Percentiles rank a stretch among this genome's conserved stretches.
Evolutionary conservation across 2,113 vertebrate species (phyloP).

Genomic region (Motacilla alba): DNA sequence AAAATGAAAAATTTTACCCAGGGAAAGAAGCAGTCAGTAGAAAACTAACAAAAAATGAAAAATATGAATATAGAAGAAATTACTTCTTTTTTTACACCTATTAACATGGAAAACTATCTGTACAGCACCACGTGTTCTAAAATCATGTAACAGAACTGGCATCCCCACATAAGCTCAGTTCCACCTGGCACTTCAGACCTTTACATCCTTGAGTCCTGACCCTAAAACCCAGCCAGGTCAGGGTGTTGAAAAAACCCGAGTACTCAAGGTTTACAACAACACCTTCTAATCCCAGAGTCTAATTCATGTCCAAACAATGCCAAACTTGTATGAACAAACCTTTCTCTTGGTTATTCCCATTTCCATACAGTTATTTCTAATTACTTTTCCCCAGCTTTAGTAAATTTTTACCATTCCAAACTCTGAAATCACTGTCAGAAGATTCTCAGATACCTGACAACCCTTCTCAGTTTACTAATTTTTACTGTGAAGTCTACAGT

Average conservation of each 20-base stretch:
- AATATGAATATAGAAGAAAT: neutral
- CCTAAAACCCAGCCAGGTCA: neutral
- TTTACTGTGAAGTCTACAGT: neutral
- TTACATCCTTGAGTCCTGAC: neutral
- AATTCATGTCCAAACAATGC: neutral
- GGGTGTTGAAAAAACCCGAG: neutral
- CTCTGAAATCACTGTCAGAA: neutral
- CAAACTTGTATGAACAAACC: neutral
- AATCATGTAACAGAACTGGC: neutral
- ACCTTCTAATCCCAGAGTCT: neutral
- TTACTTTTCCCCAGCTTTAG: neutral
- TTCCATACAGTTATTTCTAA: neutral
- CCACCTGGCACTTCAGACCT: neutral
- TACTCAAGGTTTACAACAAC: neutral
- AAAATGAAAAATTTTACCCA: neutral
- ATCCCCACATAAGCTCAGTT: neutral
- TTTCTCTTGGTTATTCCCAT: neutral
- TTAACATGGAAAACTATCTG: neutral
- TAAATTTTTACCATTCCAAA: neutral
- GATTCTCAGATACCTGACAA: neutral
- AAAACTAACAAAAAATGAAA: neutral
- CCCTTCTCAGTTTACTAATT: neutral
- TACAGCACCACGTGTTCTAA: neutral
- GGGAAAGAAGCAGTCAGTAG: neutral
- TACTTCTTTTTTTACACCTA: neutral